Evolutionary conservation across 2,888 invertebrate species (phyloP).

Genomic region (Hypselothyrea guttata): DNA sequence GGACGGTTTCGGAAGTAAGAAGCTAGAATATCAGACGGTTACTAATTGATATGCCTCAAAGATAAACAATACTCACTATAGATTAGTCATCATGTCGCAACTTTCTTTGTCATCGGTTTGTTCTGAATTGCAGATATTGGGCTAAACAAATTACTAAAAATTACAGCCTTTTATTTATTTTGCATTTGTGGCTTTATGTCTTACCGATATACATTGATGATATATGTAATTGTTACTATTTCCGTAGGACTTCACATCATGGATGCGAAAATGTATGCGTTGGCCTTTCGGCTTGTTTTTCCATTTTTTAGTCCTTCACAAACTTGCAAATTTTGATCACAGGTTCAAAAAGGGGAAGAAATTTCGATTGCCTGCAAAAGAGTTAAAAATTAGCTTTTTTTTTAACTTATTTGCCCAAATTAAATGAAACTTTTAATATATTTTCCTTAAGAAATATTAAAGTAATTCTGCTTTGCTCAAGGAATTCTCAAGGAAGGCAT

Average conservation of each 20-base stretch:
- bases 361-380: constrained; percentile 25
- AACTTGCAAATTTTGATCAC: constrained; percentile 38
- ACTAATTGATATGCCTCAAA: not conserved
- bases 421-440: too few species aligned
- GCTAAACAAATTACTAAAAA: constrained; percentile 15
- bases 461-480: too few species aligned
- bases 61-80: constrained; percentile 18
- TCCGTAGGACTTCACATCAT: not conserved
- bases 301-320: constrained; percentile 16
- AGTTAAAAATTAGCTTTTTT: too few species aligned
- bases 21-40: constrained; percentile 13
- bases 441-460: too few species aligned
- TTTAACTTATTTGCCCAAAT: too few species aligned
- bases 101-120: constrained; percentile 40
- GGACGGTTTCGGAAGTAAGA: constrained; percentile 54
- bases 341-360: constrained; percentile 24
- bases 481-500: too few species aligned
- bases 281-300: not conserved
- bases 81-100: constrained; percentile 36
- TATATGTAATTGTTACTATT: constrained; percentile 14
- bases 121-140: constrained; percentile 14
- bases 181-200: not conserved
- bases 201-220: constrained; percentile 42
- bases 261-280: not conserved
- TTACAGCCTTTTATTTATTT: not conserved